Base-by-base conservation (phyloP, 2,888 invertebrate species). In the Maniola hyperantus region DNA sequence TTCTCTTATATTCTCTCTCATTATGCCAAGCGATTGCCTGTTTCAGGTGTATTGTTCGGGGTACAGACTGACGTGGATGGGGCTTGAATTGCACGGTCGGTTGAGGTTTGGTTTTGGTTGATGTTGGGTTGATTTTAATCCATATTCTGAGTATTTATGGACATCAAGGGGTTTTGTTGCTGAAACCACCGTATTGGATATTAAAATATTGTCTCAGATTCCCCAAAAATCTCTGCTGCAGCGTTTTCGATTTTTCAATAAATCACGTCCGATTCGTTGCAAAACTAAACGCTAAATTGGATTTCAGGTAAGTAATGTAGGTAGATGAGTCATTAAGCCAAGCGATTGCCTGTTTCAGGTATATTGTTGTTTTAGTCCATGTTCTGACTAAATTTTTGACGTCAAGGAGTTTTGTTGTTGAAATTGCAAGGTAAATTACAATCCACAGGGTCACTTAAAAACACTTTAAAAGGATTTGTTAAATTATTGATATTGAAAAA, bases 11-110 rank as follows among this genome's bases (percentile, higher is more conserved):
- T 61, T 61, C 61, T 61, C 61, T 61, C 81, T 87, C 83, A 84
- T 87, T 84, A 86, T 80, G 74, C 77, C 79, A 77, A 79, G 78
- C 85, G 87, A 87, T 87, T 83, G 86, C 79, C 82, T 77, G 77
- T 76, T 81, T 76, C 87, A 89, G 87, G 88, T 88, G 83, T 81
- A 82, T 81, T 77, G 77, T 77, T 77, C 71, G 68, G 36, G 61
- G 65, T 48, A 51, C 34, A 1, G 18, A 34, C 18, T 65, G 66
- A 64, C 44, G 68, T 57, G 65, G 44, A 67, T 20, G 26, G 42
- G 13, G 33, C 63, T 18, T 34, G 10, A 33, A n/a, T 51, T 5
- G 36, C 8, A 18, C 50, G 20, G 48, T 39, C 8, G 6, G 50
- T 50, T 48, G 48, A 20, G 36, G 33, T 62, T 62, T 33, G 62